phyloP scores from a whole-genome alignment of 2,888 invertebrate species.

The Pterostichus madidus region DNA sequence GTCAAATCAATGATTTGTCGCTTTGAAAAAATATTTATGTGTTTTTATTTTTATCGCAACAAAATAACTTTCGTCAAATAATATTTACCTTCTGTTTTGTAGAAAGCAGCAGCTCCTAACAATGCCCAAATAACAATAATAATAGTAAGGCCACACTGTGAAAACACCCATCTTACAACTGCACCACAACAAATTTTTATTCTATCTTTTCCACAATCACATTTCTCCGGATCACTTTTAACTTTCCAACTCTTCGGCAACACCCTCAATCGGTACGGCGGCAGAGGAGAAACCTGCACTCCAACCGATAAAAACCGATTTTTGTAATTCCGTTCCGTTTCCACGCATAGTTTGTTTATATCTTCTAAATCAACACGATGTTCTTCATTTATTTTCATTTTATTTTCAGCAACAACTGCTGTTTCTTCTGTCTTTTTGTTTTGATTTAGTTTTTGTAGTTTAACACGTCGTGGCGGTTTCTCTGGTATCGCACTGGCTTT shows the following conservation, averaged over 20 bases:
- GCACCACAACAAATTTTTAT: slow-evolving; percentile 76
- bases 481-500: slow-evolving; percentile 70
- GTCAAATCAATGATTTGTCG: slow-evolving; percentile 23
- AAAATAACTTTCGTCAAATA: neutral
- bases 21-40: neutral
- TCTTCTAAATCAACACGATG: slow-evolving; percentile 59
- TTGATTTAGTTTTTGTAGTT: slow-evolving; percentile 67
- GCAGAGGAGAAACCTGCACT: slow-evolving; percentile 77
- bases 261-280: slow-evolving; percentile 80
- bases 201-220: slow-evolving; percentile 71
- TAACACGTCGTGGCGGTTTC: slow-evolving; percentile 72
- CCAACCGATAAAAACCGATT: slow-evolving; percentile 74
- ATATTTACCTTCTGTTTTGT: slow-evolving; percentile 82
- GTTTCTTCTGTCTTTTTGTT: neutral
- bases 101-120: slow-evolving; percentile 82
- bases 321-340: slow-evolving; percentile 72
- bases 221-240: slow-evolving; percentile 74
- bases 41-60: no score
- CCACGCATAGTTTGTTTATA: slow-evolving; percentile 74
- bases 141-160: slow-evolving; percentile 81
- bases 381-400: slow-evolving; percentile 36
- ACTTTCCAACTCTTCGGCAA: slow-evolving; percentile 77
- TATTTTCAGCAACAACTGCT: slow-evolving; percentile 27
- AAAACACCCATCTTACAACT: slow-evolving; percentile 79
- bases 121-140: slow-evolving; percentile 83